These are phyloP conservation scores for Nebria brevicollis DNA, from an alignment of 2,888 invertebrate species.

Conservation along the genomic window DNA sequence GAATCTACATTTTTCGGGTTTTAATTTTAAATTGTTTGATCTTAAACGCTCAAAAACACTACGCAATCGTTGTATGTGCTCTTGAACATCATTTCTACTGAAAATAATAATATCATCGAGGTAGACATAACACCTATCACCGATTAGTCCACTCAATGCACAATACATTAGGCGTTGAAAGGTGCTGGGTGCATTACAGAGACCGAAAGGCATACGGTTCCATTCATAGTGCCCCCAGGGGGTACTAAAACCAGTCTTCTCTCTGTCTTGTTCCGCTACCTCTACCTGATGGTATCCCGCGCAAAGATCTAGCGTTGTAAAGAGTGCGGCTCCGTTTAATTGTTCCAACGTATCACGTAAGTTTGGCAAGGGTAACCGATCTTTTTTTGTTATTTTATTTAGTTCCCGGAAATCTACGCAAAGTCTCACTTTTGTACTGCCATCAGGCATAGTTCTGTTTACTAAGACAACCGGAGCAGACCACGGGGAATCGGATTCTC, in stretches of 20 bases:
- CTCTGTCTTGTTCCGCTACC: constrained; percentile 45
- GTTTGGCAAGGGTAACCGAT: constrained; percentile 49
- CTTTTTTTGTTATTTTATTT: constrained; percentile 46
- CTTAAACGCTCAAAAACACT: constrained; percentile 22
- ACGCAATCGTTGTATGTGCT: constrained; percentile 15
- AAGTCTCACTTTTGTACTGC: constrained; percentile 48
- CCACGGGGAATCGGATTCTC: constrained; percentile 54
- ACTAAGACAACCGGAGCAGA: constrained; percentile 55
- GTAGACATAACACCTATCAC: constrained; percentile 46
- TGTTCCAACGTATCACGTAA: constrained; percentile 51
- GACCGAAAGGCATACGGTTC: constrained; percentile 53
- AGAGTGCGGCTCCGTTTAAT: too few relatives aligned
- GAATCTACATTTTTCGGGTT: constrained; percentile 49
- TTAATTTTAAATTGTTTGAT: constrained; percentile 39
- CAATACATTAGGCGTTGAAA: constrained; percentile 54
- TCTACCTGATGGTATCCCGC: constrained; percentile 52
- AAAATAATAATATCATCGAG: constrained; percentile 20
- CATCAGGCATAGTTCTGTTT: constrained; percentile 52
- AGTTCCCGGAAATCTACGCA: constrained; percentile 48
- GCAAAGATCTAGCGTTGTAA: too few relatives aligned
- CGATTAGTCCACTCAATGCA: constrained; percentile 51
- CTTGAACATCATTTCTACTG: constrained; percentile 11
- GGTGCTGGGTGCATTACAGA: constrained; percentile 44
- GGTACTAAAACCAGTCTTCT: constrained; percentile 50
- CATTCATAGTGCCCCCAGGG: constrained; percentile 50